Evolutionary conservation across 2,113 vertebrate genomes (phyloP).

Genomic region (Hucho hucho): DNA sequence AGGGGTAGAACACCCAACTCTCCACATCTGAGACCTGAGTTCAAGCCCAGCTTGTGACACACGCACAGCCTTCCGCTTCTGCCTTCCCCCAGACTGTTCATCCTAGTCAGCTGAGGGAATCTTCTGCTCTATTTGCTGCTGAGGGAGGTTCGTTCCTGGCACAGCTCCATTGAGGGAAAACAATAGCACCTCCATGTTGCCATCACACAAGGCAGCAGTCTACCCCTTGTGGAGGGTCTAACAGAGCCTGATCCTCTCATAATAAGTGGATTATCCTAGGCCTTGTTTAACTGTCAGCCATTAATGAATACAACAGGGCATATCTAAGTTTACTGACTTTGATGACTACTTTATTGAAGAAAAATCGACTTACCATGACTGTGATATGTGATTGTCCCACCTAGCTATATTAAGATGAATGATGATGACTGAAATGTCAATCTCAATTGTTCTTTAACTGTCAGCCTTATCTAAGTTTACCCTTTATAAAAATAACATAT

Average conservation of each 20-base stretch:
- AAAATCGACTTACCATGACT: too few relatives aligned
- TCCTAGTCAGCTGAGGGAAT: constrained; percentile 41
- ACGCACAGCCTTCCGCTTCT: constrained; percentile 5
- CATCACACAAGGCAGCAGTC: constrained; percentile 53
- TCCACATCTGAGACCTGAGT: too few relatives aligned
- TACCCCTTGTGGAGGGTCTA: constrained; percentile 56
- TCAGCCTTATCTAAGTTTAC: not conserved
- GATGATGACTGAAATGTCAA: too few relatives aligned
- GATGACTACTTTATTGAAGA: too few relatives aligned
- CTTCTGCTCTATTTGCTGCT: constrained; percentile 38
- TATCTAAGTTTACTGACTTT: not conserved
- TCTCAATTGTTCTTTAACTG: too few relatives aligned
- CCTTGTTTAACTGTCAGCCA: constrained; percentile 51
- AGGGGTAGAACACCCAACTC: too few relatives aligned
- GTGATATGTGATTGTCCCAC: too few relatives aligned
- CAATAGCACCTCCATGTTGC: constrained; percentile 41
- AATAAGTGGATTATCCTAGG: constrained; percentile 66
- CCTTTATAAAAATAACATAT: not conserved
- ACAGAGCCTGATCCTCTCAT: constrained; percentile 63
- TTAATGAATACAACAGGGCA: constrained; percentile 36
- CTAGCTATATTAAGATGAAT: too few relatives aligned
- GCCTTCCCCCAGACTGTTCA: constrained; percentile 27
- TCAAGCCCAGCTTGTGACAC: too few relatives aligned
- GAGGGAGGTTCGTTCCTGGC: constrained; percentile 45
- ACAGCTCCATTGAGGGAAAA: constrained; percentile 39